These are phyloP conservation scores for Arbacia lixula DNA, from an alignment of 53 echinoderm and acorn worm genomes.

Conservation along the genomic window DNA sequence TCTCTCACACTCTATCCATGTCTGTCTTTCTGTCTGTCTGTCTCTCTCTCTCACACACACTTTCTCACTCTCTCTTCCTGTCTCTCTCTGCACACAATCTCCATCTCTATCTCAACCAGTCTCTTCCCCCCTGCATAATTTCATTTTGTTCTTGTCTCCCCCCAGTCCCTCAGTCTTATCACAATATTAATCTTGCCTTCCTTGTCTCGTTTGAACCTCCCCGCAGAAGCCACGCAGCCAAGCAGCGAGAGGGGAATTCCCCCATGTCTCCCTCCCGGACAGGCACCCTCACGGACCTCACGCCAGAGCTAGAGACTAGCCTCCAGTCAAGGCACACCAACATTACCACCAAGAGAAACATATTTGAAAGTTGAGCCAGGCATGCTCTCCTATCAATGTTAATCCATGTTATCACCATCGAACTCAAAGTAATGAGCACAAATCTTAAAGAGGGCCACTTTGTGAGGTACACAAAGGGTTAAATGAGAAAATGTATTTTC, in stretches of 20 bases:
- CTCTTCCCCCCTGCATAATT: too few relatives aligned
- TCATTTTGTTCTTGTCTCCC: too few relatives aligned
- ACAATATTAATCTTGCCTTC: neutral
- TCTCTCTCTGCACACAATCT: neutral
- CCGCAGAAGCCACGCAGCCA: neutral
- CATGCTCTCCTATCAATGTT: too few relatives aligned
- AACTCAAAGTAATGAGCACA: too few relatives aligned
- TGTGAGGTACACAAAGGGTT: too few relatives aligned
- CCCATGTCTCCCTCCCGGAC: slow-evolving; percentile 16
- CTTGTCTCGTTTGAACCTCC: neutral
- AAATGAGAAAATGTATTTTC: too few relatives aligned
- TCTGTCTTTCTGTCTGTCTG: neutral
- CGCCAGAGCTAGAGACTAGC: slow-evolving; percentile 44
- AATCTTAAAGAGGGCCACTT: too few relatives aligned
- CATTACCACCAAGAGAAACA: slow-evolving; percentile 33
- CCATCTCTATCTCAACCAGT: too few relatives aligned
- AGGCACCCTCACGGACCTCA: slow-evolving; percentile 4
- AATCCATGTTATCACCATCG: too few relatives aligned
- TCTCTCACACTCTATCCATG: neutral
- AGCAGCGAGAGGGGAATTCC: slow-evolving; percentile 22
- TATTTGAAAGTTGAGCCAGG: too few relatives aligned
- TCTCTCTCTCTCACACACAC: neutral
- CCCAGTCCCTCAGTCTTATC: too few relatives aligned
- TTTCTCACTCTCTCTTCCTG: neutral
- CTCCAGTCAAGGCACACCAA: slow-evolving; percentile 28